Evolutionary conservation across 1,140 invertebrate species (phyloP), one percentile per base, ranked within the genome.

Genomic region (Proales similis): DNA sequence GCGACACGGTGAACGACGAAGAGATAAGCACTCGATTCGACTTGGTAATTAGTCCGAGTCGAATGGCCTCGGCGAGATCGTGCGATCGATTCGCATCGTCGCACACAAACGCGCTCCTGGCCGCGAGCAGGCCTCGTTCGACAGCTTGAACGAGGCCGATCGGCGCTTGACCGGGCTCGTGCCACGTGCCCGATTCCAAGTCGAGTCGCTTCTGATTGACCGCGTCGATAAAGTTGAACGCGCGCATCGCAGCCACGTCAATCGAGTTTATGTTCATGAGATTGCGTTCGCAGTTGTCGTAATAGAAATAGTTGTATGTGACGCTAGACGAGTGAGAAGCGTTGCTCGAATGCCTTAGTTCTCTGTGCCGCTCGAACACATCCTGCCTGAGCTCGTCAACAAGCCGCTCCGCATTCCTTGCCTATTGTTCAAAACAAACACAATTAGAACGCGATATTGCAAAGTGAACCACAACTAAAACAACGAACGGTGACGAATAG

Each of bases 291-390:
- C 2, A 29, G 14, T 26, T 39, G 22, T 57, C 51, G 45, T 57
- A 57, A 57, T 57, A 57, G 45, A 42, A 57, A 42, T 42, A 57
- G 36, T 57, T 49, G 27, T 49, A 32, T 6, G 32, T 43, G 14
- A 36, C 33, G 14, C 33, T 36, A 14, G 9, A 9, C 14, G 9
- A 14, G 14, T 36, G 9, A 9, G 33, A 36, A 36, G 14, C 14
- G 14, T 36, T 36, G 9, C 9, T 36, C 14, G 9, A 9, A 36
- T 9, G 14, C 9, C 9, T 36, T 36, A 9, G 33, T 36, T 9
- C 14, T 36, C 14, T 36, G 32, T 57, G 24, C 19, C 51, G 22
- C 32, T 26, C 51, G 20, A 57, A 57, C 32, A 26, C 24, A 5
- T 57, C 51, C 32, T 42, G 20, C 9, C 7, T 42, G 36, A 42